Evolutionary conservation across 2,888 invertebrate species (phyloP), one percentile per base, ranked within the genome.

Genomic region (Hirudinaria manillensis): DNA sequence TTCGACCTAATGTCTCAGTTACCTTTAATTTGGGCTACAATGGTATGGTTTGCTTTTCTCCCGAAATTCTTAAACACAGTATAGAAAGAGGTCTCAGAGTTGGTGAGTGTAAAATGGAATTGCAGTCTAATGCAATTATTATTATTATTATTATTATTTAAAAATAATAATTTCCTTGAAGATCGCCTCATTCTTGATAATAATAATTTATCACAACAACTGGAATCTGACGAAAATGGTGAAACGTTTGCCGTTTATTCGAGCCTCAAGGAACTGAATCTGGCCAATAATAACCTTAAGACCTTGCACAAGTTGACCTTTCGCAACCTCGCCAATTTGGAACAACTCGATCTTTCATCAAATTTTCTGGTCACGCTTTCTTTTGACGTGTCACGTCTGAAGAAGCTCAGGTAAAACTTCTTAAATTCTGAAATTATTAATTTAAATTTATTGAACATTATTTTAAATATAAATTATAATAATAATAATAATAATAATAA

Each of bases 231-330:
- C 6, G 32, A 24, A 2, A 19, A 72, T 13, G 72, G 72, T 21
- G n/a, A 56, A 29, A 34, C 53, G n/a, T 72, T 72, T 45, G 27
- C 29, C 4, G 29, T 32, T 32, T 72, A 72, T 24, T 10, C 21
- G 24, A 19, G 32, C 34, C 56, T 72, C 29, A 72, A 16, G 27
- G 29, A 55, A 32, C 56, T 72, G 6, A 55, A 72, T 32, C 53
- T 72, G 2, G 72, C 72, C n/a, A 72, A 72, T n/a, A 72, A 72
- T 56, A 56, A 56, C 2, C 32, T 72, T 13, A 72, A 53, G 24
- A 4, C n/a, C 21, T 53, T 72, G 16, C 16, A 53, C 4, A 21
- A 27, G n/a, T 29, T 19, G 21, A 53, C 32, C 27, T 55, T 72
- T 32, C 21, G 29, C 2, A 56, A 72, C 0, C 56, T 56, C 13